Base-by-base conservation (phyloP, 2,797 vertebrate species). In the Melanotaenia boesemani region DNA sequence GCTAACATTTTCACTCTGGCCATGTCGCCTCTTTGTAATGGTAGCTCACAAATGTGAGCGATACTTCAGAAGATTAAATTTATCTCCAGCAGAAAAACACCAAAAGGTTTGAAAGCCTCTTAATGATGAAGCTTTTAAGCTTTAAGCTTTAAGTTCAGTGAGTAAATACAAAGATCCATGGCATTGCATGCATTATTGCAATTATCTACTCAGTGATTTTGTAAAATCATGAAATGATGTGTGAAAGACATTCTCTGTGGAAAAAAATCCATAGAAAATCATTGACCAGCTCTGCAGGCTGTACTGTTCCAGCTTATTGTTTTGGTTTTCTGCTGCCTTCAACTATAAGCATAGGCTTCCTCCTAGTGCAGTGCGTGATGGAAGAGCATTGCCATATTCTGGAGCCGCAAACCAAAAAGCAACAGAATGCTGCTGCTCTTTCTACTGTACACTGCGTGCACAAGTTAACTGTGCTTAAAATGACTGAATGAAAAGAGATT, bases 41-140 rank as follows among this genome's bases (percentile, higher is more conserved):
- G 24, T 26, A 5, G 52, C 22, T 55, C 28, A 58, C 66, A 34
- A 37, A n/a, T 46, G 66, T 58, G 66, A 46, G n/a, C n/a, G 65
- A 67, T 22, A 32, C 36, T 67, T 55, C n/a, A 54, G 2, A 67
- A 67, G 55, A 68, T 68, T 34, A 68, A 46, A 68, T 68, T 68
- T 68, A 54, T 3, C 39, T 58, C 57, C n/a, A 39, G 32, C 30
- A 24, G 30, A 58, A 44, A 54, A 57, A 58, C 0, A 39, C 34
- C 34, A 41, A 67, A 67, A 39, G 12, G 30, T 26, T 13, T 26
- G 26, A 55, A 55, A 55, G 24, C 52, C 39, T 58, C 8, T 15
- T 0, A n/a, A 37, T 57, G 66, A 41, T 28, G 41, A 11, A 44
- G 39, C 28, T 46, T 58, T 18, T 68, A 58, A 68, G 22, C 55